Conservation (phyloP, 2,888 invertebrate genomes). For the Brachypalpus laphriformis region DNA sequence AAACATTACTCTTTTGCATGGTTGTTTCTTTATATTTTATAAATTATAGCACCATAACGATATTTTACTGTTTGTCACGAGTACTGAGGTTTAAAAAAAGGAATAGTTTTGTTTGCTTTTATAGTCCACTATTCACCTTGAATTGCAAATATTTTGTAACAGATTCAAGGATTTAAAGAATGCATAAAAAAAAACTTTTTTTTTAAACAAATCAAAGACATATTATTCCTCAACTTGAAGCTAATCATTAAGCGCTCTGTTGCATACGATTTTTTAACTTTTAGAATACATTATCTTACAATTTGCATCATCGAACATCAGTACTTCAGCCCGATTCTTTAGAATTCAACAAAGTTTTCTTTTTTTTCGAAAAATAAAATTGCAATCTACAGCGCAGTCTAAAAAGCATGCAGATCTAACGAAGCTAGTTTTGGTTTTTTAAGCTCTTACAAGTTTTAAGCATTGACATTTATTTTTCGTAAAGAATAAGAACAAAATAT, state of each 20-base stretch:
- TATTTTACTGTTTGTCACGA: too few species aligned
- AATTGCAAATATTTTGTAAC: too few species aligned
- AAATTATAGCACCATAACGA: too few species aligned
- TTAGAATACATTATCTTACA: not conserved
- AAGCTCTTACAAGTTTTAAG: conserved; percentile 58
- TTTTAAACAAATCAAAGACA: not conserved
- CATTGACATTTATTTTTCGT: conserved; percentile 44
- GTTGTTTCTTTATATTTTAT: too few species aligned
- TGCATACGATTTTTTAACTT: conserved; percentile 1
- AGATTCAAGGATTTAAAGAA: too few species aligned
- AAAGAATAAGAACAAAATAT: conserved; percentile 55
- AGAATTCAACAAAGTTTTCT: not conserved
- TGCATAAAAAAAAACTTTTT: too few species aligned
- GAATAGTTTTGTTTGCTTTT: too few species aligned
- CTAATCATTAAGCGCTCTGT: conserved; percentile 3
- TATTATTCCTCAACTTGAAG: conserved; percentile 10
- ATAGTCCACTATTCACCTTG: too few species aligned
- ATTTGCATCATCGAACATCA: conserved; percentile 38
- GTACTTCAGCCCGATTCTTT: conserved; percentile 9
- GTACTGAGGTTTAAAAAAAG: too few species aligned
- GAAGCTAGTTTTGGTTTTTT: conserved; percentile 58
- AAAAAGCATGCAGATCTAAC: conserved; percentile 61
- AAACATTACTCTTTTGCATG: too few species aligned
- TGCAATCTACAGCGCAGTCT: conserved; percentile 42
- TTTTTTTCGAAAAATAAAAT: not conserved